A percentile compares a stretch with the other conserved stretches of the same genome.
Evolutionary conservation across 2,888 invertebrate species (phyloP).

Genomic region (Notodonta ziczac): DNA sequence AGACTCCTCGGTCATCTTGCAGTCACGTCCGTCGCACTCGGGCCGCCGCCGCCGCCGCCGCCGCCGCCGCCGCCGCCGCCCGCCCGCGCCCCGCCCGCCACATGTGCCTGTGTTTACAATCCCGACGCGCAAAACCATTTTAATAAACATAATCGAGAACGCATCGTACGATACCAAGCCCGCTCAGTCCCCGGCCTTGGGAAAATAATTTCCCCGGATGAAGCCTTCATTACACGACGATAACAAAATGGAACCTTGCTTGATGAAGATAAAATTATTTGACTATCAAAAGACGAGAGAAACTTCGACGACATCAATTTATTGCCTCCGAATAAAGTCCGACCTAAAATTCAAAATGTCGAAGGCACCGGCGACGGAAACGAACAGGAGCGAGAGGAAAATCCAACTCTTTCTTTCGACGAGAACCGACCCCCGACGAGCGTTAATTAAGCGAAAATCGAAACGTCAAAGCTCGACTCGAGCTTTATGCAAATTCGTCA

Average conservation of each 20-base stretch:
- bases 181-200: constrained; percentile 12
- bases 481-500: constrained; percentile 78
- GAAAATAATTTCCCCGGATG: constrained; percentile 41
- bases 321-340: constrained; percentile 68
- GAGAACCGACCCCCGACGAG: constrained; percentile 58
- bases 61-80: constrained; percentile 17
- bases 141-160: constrained; percentile 28
- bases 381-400: constrained; percentile 62
- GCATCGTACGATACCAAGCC: constrained; percentile 12
- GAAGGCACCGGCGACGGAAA: constrained; percentile 60
- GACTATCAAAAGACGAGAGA: constrained; percentile 72
- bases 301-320: constrained; percentile 72
- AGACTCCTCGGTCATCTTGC: constrained; percentile 70
- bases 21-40: constrained; percentile 64
- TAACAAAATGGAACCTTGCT: constrained; percentile 60
- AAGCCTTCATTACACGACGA: constrained; percentile 61
- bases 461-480: constrained; percentile 77
- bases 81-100: constrained; percentile 23
- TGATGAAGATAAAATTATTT: constrained; percentile 75
- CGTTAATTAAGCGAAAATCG: constrained; percentile 83
- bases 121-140: constrained; percentile 24
- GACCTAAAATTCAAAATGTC: constrained; percentile 65
- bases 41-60: constrained; percentile 10
- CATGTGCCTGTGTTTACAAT: constrained; percentile 25
- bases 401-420: constrained; percentile 72